phyloP scores from a whole-genome alignment of 2,797 vertebrate genomes.

The Sebastes nivosus region DNA sequence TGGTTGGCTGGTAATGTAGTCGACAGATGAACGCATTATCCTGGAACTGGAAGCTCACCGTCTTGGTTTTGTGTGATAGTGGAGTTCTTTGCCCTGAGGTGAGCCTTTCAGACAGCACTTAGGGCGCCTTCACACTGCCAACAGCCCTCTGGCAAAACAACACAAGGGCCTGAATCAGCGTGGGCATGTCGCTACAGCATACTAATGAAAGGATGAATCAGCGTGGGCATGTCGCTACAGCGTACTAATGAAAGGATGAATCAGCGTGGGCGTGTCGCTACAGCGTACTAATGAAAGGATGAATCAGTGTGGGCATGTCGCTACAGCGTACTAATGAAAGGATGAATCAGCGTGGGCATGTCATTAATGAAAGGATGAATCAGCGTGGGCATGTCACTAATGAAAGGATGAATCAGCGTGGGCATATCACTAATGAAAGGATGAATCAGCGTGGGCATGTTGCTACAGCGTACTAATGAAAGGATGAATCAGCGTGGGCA shows the following conservation, averaged over 20 bases:
- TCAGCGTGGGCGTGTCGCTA: rapidly evolving
- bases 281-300: too few relatives aligned
- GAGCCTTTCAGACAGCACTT: conserved; percentile 10
- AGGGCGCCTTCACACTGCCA: background rate
- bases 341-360: too few relatives aligned
- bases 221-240: too few relatives aligned
- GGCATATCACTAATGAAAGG: background rate
- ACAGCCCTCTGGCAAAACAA: conserved; percentile 11
- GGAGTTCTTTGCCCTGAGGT: conserved; percentile 1
- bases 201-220: too few relatives aligned
- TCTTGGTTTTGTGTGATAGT: background rate
- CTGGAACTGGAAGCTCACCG: background rate
- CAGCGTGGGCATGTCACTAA: background rate
- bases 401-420: background rate
- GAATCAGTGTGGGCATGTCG: rapidly evolving
- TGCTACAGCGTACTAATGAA: too few relatives aligned
- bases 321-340: too few relatives aligned
- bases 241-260: too few relatives aligned
- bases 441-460: background rate
- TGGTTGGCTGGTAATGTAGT: background rate
- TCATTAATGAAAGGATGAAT: background rate
- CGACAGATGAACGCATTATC: background rate
- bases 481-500: too few relatives aligned
- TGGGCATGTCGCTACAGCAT: background rate
- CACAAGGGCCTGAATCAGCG: background rate